Evolutionary conservation across 2,797 vertebrate genomes (phyloP).

Genomic region (Rhinophrynus dorsalis): DNA sequence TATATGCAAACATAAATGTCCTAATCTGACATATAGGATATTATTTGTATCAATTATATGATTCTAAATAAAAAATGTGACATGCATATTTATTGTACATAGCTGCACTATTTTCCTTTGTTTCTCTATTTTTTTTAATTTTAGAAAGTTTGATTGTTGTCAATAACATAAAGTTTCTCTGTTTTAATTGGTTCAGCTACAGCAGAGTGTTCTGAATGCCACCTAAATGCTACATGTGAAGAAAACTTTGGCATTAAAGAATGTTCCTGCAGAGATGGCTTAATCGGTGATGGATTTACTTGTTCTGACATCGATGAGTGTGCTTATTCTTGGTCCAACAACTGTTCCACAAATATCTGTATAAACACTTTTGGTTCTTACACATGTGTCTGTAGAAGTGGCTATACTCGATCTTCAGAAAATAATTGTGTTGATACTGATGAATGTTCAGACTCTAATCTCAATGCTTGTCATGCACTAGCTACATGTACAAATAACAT

Average conservation of each 20-base stretch:
- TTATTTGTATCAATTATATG: too few species aligned
- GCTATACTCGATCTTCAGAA: conserved; percentile 54
- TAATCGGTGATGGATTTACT: conserved; percentile 61
- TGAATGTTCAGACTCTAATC: conserved; percentile 49
- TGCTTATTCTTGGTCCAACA: neutral
- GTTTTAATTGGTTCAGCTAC: neutral
- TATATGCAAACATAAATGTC: too few species aligned
- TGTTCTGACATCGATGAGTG: conserved; percentile 60
- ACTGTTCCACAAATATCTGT: conserved; percentile 19
- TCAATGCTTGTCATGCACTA: conserved; percentile 25
- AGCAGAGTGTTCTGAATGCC: conserved; percentile 5
- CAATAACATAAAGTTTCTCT: neutral
- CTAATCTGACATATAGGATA: too few species aligned
- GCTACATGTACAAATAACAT: conserved; percentile 42
- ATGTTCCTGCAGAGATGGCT: conserved; percentile 66
- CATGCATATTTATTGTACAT: too few species aligned
- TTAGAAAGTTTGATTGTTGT: neutral
- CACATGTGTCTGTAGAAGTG: conserved; percentile 47
- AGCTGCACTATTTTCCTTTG: neutral
- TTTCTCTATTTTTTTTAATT: neutral
- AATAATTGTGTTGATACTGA: conserved; percentile 62
- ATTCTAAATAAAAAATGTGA: too few species aligned
- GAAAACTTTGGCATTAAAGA: neutral
- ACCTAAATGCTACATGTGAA: conserved; percentile 44
- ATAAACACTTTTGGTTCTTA: conserved; percentile 47